Conservation (phyloP, 2,113 vertebrate genomes). For the mouse (Mus musculus) region GRCm39 chr1:168115001-168115500, state of each 20-base stretch:
- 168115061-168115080: background rate
- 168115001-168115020: background rate
- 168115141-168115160: background rate
- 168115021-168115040: background rate
- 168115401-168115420: background rate
- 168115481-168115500: rapidly evolving
- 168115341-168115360: background rate
- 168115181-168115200: background rate
- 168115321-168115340: too few species aligned
- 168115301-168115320: background rate
- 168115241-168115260: background rate
- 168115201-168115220: background rate
- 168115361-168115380: background rate
- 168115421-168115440: background rate
- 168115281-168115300: background rate
- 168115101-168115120: background rate
- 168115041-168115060: background rate
- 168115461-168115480: background rate
- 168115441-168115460: background rate
- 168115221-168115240: background rate
- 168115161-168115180: background rate
- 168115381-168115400: background rate
- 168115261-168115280: background rate
- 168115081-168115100: background rate
- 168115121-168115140: background rate